Percentiles rank a stretch among this genome's conserved stretches.
Evolutionary conservation across 2,888 invertebrate species (phyloP).

Genomic region (Pheosia gnoma): DNA sequence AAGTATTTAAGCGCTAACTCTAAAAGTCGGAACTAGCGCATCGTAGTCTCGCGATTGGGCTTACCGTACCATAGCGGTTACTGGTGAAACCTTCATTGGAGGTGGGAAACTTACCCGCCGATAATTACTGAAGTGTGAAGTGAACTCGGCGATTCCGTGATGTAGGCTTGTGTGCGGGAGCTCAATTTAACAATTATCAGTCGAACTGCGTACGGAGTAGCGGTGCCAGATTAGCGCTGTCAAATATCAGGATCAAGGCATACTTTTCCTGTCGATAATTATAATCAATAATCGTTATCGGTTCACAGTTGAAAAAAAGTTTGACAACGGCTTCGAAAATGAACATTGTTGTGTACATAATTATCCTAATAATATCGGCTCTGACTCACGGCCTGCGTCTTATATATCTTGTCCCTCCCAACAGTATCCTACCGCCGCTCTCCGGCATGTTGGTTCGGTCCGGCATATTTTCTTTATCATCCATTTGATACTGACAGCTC

Average conservation of each 20-base stretch:
- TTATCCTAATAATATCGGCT: too few relatives aligned
- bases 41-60: conserved; percentile 48
- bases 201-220: conserved; percentile 13
- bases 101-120: conserved; percentile 69
- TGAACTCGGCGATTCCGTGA: conserved; percentile 62
- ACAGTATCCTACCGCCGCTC: too few relatives aligned
- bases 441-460: too few relatives aligned
- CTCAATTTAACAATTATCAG: conserved; percentile 66
- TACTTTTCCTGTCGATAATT: not conserved
- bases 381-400: too few relatives aligned
- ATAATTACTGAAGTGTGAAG: conserved; percentile 76
- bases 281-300: too few relatives aligned
- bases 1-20: conserved; percentile 51
- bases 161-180: conserved; percentile 38
- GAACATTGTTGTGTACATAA: too few relatives aligned
- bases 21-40: conserved; percentile 51
- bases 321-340: too few relatives aligned
- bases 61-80: conserved; percentile 54
- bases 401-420: too few relatives aligned
- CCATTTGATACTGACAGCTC: too few relatives aligned
- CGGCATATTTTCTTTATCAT: too few relatives aligned
- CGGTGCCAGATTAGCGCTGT: conserved; percentile 2
- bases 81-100: conserved; percentile 58
- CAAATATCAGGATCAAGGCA: conserved; percentile 3
- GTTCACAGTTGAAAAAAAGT: too few relatives aligned